phyloP scores from a whole-genome alignment of 1,140 invertebrate species.

The Drosophila willistoni region DNA sequence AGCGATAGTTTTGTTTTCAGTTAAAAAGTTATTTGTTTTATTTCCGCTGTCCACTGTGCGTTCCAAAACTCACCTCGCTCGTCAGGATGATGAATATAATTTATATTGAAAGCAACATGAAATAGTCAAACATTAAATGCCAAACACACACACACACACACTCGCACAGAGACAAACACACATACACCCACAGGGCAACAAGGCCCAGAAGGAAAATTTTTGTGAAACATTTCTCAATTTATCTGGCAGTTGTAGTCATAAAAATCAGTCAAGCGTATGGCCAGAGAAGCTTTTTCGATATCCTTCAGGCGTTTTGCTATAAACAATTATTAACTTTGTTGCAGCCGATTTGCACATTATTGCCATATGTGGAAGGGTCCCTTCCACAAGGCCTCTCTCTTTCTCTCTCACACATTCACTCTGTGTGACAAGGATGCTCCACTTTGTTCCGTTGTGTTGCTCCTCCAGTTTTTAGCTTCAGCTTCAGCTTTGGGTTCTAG shows the following conservation, averaged over 20 bases:
- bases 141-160: neutral
- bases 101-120: conserved; percentile 28
- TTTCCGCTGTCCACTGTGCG: too few relatives aligned
- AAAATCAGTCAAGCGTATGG: conserved; percentile 35
- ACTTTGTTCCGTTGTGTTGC: conserved; percentile 11
- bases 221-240: conserved; percentile 16
- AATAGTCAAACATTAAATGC: conserved; percentile 13
- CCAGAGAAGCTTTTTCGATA: conserved; percentile 31
- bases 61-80: too few relatives aligned
- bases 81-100: conserved; percentile 23
- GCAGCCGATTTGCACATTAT: conserved; percentile 63
- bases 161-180: too few relatives aligned
- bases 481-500: conserved; percentile 1
- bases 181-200: too few relatives aligned
- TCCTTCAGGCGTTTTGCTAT: conserved; percentile 49
- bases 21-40: too few relatives aligned
- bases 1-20: too few relatives aligned
- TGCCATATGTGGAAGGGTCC: conserved; percentile 57
- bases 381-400: neutral
- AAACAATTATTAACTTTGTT: conserved; percentile 77
- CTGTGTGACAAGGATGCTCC: neutral
- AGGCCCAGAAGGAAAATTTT: neutral
- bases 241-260: conserved; percentile 14
- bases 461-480: neutral
- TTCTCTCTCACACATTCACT: neutral